These are phyloP conservation scores for Beroe ovata DNA, from an alignment of 37 sponge, comb jelly and placozoan genomes.

Conservation along the genomic window DNA sequence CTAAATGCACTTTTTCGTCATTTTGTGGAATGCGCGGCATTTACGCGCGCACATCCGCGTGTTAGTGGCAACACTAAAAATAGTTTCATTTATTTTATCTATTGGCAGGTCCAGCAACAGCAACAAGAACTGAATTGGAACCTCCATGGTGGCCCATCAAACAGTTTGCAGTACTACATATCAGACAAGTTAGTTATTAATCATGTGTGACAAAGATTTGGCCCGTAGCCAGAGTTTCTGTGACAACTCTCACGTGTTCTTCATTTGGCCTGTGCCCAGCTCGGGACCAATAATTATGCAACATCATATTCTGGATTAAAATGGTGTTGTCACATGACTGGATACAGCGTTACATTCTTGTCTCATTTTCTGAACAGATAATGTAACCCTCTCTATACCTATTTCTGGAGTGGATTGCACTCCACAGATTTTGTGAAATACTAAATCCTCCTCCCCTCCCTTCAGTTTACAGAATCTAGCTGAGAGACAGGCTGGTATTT, in stretches of 20 bases:
- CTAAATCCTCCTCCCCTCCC: not conserved
- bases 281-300: too few species aligned
- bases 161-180: slow-evolving; percentile 40
- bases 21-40: slow-evolving; percentile 18
- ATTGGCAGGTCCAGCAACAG: not conserved
- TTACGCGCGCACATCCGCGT: not conserved
- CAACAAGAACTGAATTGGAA: slow-evolving; percentile 51
- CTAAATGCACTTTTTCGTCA: slow-evolving; percentile 45
- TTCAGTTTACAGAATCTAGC: slow-evolving; percentile 11
- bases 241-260: too few species aligned
- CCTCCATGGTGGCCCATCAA: slow-evolving; percentile 22
- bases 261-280: too few species aligned
- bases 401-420: too few species aligned
- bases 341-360: too few species aligned
- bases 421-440: too few species aligned
- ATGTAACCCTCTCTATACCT: too few species aligned
- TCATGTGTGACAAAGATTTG: too few species aligned
- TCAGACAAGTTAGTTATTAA: slow-evolving; percentile 46
- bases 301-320: too few species aligned
- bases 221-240: too few species aligned
- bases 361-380: too few species aligned
- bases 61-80: slow-evolving; percentile 20
- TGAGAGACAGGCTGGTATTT: slow-evolving; percentile 31
- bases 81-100: slow-evolving; percentile 30
- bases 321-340: too few species aligned